These are phyloP conservation scores for Tinea pellionella DNA, from an alignment of 2,888 invertebrate genomes.

Conservation along the genomic window DNA sequence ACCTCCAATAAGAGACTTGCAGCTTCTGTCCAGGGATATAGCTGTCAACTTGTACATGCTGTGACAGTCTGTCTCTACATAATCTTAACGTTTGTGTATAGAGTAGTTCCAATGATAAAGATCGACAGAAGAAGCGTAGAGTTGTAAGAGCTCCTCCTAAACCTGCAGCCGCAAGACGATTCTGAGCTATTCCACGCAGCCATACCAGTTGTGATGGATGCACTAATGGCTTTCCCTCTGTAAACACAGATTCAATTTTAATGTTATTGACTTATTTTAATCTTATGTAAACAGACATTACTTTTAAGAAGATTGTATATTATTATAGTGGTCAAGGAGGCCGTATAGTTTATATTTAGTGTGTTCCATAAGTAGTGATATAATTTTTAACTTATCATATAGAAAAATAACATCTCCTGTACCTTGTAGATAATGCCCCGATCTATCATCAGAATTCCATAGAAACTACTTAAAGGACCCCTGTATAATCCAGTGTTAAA, in stretches of 20 bases:
- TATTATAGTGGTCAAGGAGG: too few species aligned
- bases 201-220: constrained; percentile 94
- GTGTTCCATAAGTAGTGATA: too few species aligned
- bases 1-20: constrained; percentile 96
- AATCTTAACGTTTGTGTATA: constrained; percentile 90
- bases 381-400: too few species aligned
- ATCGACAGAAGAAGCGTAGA: constrained; percentile 93
- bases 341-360: too few species aligned
- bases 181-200: constrained; percentile 94
- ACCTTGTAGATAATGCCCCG: too few species aligned
- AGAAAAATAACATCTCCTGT: too few species aligned
- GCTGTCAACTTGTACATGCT: constrained; percentile 90
- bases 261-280: constrained; percentile 13
- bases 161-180: constrained; percentile 82
- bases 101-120: constrained; percentile 90
- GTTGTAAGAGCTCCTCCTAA: constrained; percentile 74
- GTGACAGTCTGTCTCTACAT: constrained; percentile 87
- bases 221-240: constrained; percentile 94
- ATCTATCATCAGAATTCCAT: too few species aligned
- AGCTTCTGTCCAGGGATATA: constrained; percentile 90
- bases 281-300: background rate
- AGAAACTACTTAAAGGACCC: too few species aligned
- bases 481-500: background rate
- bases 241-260: background rate
- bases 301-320: too few species aligned